These are phyloP conservation scores for Morelia viridis DNA, from an alignment of 2,797 vertebrate genomes.

Conservation along the genomic window DNA sequence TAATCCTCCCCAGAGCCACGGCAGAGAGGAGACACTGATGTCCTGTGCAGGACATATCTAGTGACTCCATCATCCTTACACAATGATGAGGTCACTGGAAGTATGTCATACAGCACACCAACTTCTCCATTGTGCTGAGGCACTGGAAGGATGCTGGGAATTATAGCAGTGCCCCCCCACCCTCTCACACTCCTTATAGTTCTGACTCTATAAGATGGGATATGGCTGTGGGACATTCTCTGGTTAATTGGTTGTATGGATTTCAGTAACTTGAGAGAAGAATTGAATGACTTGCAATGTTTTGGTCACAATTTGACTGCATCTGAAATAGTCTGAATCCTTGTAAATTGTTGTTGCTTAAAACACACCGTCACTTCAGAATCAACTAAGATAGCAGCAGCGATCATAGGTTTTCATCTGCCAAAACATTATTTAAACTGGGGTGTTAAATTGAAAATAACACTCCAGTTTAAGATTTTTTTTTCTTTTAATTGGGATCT, in stretches of 20 bases:
- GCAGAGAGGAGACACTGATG: too few species aligned
- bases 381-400: slow-evolving; percentile 58
- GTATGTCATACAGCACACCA: not conserved
- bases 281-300: slow-evolving; percentile 9
- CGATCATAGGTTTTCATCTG: slow-evolving; percentile 53
- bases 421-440: slow-evolving; percentile 60
- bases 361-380: slow-evolving; percentile 15
- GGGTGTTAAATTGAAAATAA: slow-evolving; percentile 49
- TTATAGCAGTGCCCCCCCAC: not conserved
- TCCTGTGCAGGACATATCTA: not conserved
- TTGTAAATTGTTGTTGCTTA: slow-evolving; percentile 46
- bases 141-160: not conserved
- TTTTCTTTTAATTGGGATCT: slow-evolving; percentile 34
- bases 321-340: slow-evolving; percentile 49
- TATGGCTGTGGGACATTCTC: not conserved
- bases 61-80: not conserved
- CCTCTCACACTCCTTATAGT: not conserved
- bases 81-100: not conserved
- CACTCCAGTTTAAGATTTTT: slow-evolving; percentile 29
- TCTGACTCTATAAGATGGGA: not conserved
- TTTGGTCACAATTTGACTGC: slow-evolving; percentile 55
- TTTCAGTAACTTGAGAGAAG: slow-evolving; percentile 38
- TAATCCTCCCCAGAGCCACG: not conserved
- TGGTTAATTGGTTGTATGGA: slow-evolving; percentile 15
- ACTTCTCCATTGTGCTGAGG: not conserved